Base-by-base conservation (phyloP, 2,888 invertebrate species). In the Lycocerus yunnanus region DNA sequence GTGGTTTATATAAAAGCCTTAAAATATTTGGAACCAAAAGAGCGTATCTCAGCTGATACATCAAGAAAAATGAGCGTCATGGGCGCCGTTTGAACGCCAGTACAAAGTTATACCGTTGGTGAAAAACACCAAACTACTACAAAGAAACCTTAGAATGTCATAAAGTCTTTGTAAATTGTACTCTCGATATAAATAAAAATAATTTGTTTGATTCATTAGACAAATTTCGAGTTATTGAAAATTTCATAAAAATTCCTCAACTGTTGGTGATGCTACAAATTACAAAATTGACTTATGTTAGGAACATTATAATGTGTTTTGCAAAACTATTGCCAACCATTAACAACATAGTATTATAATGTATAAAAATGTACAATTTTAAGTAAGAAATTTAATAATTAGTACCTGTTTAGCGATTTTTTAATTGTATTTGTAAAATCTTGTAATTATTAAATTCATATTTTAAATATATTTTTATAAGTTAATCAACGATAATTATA, bases 61-160 rank as follows among this genome's bases (percentile, higher is more conserved):
- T 83, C 82, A 83, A 83, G 83, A 84, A 82, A 83, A 84, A 84
- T 83, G 80, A 80, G 80, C 79, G 82, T 77, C 83, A 73, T 77
- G 84, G 84, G 84, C 82, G 82, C 78, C 81, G 80, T 84, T 83
- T 80, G 79, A 76, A 78, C 80, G 78, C 80, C 79, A 78, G 76
- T 78, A 77, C 78, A 77, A 77, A 77, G 78, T 78, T 78, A 80
- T 74, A 77, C 73, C 69, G 73, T 72, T 74, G 76, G 70, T 76
- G 74, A 76, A 79, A 77, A 78, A 77, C 79, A 71, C 76, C 77
- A 72, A 76, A 74, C 74, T 74, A 76, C 76, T 73, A 69, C 66
- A 68, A 78, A 70, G 69, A 76, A 76, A 79, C 67, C 76, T 71
- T 76, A 76, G 73, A 74, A 75, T 73, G 72, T 78, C 76, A 79